These are phyloP conservation scores for Eudyptes chrysolophus DNA, from an alignment of 2,113 vertebrate genomes.

Conservation along the genomic window DNA sequence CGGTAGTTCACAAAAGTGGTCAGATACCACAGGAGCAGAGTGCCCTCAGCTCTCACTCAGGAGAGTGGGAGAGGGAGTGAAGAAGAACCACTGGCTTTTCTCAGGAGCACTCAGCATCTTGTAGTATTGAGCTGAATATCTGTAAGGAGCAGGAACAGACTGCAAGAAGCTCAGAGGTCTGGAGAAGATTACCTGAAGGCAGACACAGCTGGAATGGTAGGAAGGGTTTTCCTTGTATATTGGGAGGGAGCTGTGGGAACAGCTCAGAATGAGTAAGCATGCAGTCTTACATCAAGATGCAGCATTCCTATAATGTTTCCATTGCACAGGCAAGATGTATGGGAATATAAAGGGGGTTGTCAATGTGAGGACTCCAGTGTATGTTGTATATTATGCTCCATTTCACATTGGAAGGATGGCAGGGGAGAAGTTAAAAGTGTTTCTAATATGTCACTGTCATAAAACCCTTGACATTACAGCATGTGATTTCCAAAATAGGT, in stretches of 20 bases:
- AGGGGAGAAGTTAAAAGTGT: background rate
- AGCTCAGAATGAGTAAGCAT: background rate
- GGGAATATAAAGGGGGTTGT: background rate
- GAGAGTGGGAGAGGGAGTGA: background rate
- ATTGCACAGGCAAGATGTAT: background rate
- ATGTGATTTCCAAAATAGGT: background rate
- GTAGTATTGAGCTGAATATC: conserved; percentile 4
- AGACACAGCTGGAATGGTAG: conserved; percentile 42
- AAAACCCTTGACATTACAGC: background rate
- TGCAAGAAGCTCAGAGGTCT: background rate
- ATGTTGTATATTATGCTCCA: background rate
- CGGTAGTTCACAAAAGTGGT: background rate
- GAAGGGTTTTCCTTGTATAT: conserved; percentile 12
- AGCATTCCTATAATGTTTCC: background rate
- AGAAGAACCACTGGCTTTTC: background rate
- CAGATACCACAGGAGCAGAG: background rate
- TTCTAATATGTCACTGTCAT: background rate
- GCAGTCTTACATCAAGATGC: background rate
- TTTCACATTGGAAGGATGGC: background rate
- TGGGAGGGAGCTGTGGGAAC: background rate
- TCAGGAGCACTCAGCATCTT: conserved; percentile 10
- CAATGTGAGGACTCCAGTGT: background rate
- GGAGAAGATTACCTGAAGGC: conserved; percentile 21
- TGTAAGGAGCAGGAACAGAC: background rate
- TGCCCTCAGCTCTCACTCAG: background rate